Conservation (phyloP, 2,888 invertebrate genomes). For the Tyria jacobaeae region DNA sequence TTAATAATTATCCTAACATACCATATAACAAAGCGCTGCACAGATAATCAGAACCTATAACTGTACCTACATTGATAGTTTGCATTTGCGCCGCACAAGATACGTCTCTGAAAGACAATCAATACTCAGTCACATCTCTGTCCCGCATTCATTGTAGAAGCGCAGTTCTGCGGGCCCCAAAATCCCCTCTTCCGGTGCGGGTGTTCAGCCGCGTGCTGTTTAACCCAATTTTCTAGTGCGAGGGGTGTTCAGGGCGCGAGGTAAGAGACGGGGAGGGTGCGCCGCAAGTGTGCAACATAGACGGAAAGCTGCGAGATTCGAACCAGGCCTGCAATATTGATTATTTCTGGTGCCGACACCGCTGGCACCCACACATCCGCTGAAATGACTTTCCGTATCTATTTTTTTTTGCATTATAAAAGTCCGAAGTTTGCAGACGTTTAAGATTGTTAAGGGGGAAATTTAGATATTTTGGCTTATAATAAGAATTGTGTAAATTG, state of each 20-base stretch:
- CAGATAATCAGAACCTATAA: conserved; percentile 16
- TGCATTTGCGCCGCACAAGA: conserved; percentile 58
- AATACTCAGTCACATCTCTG: conserved; percentile 84
- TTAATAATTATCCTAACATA: background rate
- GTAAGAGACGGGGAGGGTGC: conserved; percentile 60
- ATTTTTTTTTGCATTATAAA: conserved; percentile 8
- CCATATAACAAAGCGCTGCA: background rate
- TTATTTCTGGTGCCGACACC: conserved; percentile 68
- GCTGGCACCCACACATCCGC: conserved; percentile 40
- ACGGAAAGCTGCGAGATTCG: conserved; percentile 72
- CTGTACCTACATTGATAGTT: conserved; percentile 18
- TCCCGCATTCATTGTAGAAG: conserved; percentile 82
- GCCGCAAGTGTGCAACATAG: conserved; percentile 80
- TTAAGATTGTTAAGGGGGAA: background rate
- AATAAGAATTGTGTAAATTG: background rate
- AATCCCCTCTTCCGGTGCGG: conserved; percentile 82
- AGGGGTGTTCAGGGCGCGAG: conserved; percentile 74
- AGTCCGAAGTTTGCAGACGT: background rate
- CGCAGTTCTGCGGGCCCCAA: conserved; percentile 79
- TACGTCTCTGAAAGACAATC: conserved; percentile 79
- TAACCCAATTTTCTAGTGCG: conserved; percentile 85
- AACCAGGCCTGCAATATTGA: conserved; percentile 79
- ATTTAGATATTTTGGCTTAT: background rate
- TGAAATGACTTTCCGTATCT: conserved; percentile 34
- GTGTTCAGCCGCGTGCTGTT: conserved; percentile 81